These are phyloP conservation scores for Cyrtodaria siliqua DNA, from an alignment of 2,888 invertebrate genomes.

Conservation along the genomic window DNA sequence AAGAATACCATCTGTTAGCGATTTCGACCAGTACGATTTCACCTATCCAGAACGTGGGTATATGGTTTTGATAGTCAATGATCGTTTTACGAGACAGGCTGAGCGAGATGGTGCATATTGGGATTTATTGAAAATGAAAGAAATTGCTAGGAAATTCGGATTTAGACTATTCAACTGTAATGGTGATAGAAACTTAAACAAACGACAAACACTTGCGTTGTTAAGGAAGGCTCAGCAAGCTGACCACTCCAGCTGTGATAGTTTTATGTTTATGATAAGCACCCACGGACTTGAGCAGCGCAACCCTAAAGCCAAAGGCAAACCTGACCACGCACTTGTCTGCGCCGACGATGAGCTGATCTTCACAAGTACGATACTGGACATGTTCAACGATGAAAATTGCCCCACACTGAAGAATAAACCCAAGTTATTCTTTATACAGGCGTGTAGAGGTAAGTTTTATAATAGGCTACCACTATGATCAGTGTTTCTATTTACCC, in stretches of 20 bases:
- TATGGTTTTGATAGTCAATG: conserved; percentile 53
- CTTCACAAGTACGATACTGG: conserved; percentile 56
- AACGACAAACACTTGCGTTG: conserved; percentile 34
- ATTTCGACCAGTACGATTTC: conserved; percentile 45
- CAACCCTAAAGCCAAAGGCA: conserved; percentile 32
- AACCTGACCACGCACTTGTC: conserved; percentile 49
- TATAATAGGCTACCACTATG: no score
- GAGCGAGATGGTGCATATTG: conserved; percentile 45
- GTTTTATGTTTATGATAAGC: conserved; percentile 56
- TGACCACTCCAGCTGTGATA: conserved; percentile 51
- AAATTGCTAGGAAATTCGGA: conserved; percentile 50
- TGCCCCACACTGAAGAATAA: conserved; percentile 52
- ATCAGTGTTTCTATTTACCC: no score
- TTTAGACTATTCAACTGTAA: conserved; percentile 39
- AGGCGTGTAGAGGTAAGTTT: conserved; percentile 59
- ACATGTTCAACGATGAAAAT: conserved; percentile 58
- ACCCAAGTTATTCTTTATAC: conserved; percentile 61
- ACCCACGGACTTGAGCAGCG: conserved; percentile 48
- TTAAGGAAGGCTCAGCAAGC: conserved; percentile 21
- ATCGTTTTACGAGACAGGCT: conserved; percentile 31
- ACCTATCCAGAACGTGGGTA: conserved; percentile 42
- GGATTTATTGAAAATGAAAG: conserved; percentile 48
- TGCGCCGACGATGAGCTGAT: conserved; percentile 56
- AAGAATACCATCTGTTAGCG: background rate
- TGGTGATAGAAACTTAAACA: conserved; percentile 34